Evolutionary conservation across 2,797 vertebrate species (phyloP), one percentile per base, ranked within the genome.

Genomic region (Jordanella pulchra): DNA sequence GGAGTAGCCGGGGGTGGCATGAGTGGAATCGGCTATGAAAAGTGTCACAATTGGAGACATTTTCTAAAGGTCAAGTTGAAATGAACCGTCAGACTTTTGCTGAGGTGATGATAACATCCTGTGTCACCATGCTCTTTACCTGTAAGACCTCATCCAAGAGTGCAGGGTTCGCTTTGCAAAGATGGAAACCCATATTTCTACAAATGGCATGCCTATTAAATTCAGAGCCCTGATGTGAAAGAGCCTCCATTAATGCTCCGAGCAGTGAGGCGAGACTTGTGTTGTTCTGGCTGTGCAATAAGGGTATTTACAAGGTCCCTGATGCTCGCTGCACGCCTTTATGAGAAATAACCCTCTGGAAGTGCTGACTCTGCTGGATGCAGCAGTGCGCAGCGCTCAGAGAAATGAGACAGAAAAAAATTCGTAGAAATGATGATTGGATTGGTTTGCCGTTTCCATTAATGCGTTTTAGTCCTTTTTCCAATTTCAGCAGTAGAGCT

Each of bases 251-350:
- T 84, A 73, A 81, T 80, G 79, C 83, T 82, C 69, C 77, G 82
- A 76, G 82, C 79, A 50, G 17, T 10, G 73, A 75, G 45, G 83
- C 60, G 54, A 79, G 76, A 54, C 82, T 67, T 35, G 80, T 85
- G 89, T 75, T 86, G 86, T 89, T 86, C 77, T 80, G 87, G 77
- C 71, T 79, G 77, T 86, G 83, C 81, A 75, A 81, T 76, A 66
- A 78, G 76, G 83, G 86, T 91, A 89, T 93, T 93, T 92, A 92
- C 86, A 87, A 89, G 80, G 75, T 86, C 73, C 83, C 84, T 12
- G 83, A 78, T 54, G 67, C 82, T 82, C 72, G 50, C 81, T 53
- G 47, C 84, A 73, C 60, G 82, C 75, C 82, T 82, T 44, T 72
- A 78, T 92, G 92, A 92, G 89, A 87, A 89, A 91, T 81, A 87